Conservation (phyloP, 2,888 invertebrate genomes). For the Lydus trimaculatus region DNA sequence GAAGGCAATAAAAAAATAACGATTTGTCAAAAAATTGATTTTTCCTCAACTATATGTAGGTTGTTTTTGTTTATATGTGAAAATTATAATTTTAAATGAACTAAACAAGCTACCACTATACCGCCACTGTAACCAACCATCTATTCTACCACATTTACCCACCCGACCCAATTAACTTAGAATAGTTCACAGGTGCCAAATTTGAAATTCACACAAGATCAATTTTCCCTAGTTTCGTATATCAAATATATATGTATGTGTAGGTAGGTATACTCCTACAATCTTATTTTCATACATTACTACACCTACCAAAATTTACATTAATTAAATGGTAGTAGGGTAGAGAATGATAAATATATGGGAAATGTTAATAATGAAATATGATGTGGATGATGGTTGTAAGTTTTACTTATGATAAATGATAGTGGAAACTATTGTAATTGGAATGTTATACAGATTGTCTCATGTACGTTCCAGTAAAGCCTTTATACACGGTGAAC, state of each 20-base stretch:
- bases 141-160: not conserved
- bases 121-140: not conserved
- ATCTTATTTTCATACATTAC: not conserved
- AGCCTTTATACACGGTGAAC: no score
- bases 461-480: no score
- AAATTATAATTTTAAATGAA: not conserved
- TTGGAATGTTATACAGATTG: no score
- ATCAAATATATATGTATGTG: not conserved
- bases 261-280: not conserved
- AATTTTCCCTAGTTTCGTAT: not conserved
- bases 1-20: not conserved
- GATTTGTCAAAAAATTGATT: no score
- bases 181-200: not conserved
- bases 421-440: not conserved
- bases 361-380: not conserved
- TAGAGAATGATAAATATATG: not conserved
- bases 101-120: not conserved
- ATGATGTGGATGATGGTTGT: not conserved
- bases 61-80: no score
- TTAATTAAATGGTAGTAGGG: not conserved
- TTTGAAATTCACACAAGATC: not conserved
- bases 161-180: not conserved
- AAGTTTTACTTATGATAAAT: not conserved
- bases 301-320: not conserved
- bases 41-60: no score